Evolutionary conservation across 2,113 vertebrate species (phyloP), one percentile per base, ranked within the genome.

Genomic region (Equus przewalskii): DNA sequence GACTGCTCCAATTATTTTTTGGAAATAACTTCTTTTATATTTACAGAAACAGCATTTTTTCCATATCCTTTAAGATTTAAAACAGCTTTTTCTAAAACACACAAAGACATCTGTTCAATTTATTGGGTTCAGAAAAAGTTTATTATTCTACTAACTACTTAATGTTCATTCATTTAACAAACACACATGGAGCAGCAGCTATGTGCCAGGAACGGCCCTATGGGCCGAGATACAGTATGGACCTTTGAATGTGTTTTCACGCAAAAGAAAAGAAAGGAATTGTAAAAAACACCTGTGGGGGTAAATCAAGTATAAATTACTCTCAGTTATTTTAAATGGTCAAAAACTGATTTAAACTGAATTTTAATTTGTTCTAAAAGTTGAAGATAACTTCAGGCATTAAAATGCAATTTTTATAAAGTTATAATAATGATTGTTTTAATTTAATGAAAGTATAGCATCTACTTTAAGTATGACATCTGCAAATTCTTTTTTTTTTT

Each of bases 321-420:
- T 87, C 5, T 14, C 46, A 67, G 16, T 78, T 76, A 76, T 30
- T 65, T 62, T 62, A 67, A 81, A 24, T 81, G 26, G 14, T 60
- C 79, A 92, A 92, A 90, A 92, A 44, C 49, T 30, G 12, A 46
- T 80, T 67, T n/a, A 78, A 4, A 75, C 49, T 58, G 7, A n/a
- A 67, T 81, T 91, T n/a, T 84, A 26, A 67, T 73, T 92, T 92
- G 56, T 80, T 84, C 58, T 91, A 46, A 84, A 75, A 22, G 46
- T 62, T 69, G 79, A 18, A 65, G 82, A 58, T 65, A n/a, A 81
- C 92, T 89, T 94, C 28, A 28, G 22, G 2, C 14, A 62, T 89
- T 69, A 85, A 90, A 92, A 92, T 89, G 41, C 19, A 85, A 28
- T 67, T 69, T 67, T 80, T 84, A 4, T n/a, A 60, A 91, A 64